Base-by-base conservation (phyloP, 2,888 invertebrate species). In the Netelia virgata region DNA sequence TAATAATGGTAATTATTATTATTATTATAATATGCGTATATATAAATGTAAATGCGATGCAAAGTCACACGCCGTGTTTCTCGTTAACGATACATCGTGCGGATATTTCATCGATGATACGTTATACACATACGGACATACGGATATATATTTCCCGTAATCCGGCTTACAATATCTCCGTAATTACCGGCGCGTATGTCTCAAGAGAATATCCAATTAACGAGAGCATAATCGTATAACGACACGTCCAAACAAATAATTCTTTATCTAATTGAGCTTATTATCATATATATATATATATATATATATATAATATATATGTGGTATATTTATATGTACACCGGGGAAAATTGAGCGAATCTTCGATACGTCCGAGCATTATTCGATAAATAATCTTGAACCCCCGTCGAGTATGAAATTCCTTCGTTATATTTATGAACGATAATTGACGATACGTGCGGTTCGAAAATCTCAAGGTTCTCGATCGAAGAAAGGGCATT, bases 201-300 rank as follows among this genome's bases (percentile, higher is more conserved):
- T 55, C 41, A 41, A 41, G 41, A 28, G 55, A 75, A 41, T 64
- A 64, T 75, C 75, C 75, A 75, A 75, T 75, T 75, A 75, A 64
- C 75, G 41, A 14, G n/a, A 18, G 20, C 53, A 66, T 53, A 64
- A 75, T 75, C 55, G 53, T 75, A 55, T 66, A 66, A 64, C 55
- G 64, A 64, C 53, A 75, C 36, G 75, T n/a, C 9, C 55, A 18
- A 75, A 55, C 43, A 20, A 53, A 53, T 55, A 36, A 16, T 14
- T 59, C 72, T 10, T 16, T 57, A 16, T 57, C 6, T 18, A 3
- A 16, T 55, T 16, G 57, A 57, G 9, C 16, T 2, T 5, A n/a
- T 14, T 55, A 57, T 2, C 1, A 55, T 55, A 55, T 16, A 3
- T 55, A 5, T 55, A 5, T 23, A 3, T 23, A 47, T 47, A 47